Percentiles rank a stretch among this genome's conserved stretches.
Conservation (phyloP, 2,888 invertebrate genomes). For the Nesidiocoris tenuis region DNA sequence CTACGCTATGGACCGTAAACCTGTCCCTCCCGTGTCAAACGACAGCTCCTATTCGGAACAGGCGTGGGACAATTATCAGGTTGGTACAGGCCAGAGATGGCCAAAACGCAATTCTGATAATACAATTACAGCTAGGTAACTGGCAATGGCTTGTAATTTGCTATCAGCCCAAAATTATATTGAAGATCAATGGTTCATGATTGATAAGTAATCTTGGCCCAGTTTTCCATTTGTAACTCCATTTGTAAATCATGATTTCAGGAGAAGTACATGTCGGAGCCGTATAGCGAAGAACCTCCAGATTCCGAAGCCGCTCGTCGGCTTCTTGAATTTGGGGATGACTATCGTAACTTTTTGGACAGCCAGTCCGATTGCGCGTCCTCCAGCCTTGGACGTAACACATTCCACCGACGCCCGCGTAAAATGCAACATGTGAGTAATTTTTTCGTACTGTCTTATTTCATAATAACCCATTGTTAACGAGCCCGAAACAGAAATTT, state of each 20-base stretch:
- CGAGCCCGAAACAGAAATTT: no score
- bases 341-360: slow-evolving; percentile 82
- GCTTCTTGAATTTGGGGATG: slow-evolving; percentile 83
- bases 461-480: no score
- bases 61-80: slow-evolving; percentile 95
- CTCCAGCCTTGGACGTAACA: slow-evolving; percentile 56
- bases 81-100: no score
- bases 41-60: slow-evolving; percentile 87
- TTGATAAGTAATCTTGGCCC: no score
- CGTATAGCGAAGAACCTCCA: slow-evolving; percentile 79
- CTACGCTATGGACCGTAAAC: slow-evolving; percentile 45
- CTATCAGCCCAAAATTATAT: no score
- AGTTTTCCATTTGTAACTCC: no score
- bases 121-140: no score
- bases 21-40: slow-evolving; percentile 49
- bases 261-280: slow-evolving; percentile 89
- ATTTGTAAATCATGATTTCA: no score
- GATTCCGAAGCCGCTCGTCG: slow-evolving; percentile 82
- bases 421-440: slow-evolving; percentile 42
- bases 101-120: no score
- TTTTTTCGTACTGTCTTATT: no score
- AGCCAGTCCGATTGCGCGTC: slow-evolving; percentile 88
- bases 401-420: slow-evolving; percentile 43
- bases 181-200: no score
- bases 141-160: no score